Evolutionary conservation across 2,797 vertebrate species (phyloP).

Genomic region (Cynodonichthys magdalenae): DNA sequence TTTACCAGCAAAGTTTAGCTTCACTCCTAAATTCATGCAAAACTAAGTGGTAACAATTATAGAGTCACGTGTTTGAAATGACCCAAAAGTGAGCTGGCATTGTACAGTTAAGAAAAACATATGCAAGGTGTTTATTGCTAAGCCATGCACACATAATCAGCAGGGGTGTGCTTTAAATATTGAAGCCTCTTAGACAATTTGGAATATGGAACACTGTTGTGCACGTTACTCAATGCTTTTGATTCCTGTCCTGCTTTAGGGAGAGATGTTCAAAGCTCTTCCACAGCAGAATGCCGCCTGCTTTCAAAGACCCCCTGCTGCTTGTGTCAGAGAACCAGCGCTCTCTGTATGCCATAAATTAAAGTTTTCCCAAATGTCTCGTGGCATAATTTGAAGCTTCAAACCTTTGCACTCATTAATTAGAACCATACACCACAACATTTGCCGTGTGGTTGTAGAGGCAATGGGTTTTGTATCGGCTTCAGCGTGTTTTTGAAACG

Average conservation of each 20-base stretch:
- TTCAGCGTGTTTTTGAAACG: constrained; percentile 6
- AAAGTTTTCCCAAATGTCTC: constrained; percentile 91
- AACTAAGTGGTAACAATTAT: background rate
- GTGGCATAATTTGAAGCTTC: constrained; percentile 87
- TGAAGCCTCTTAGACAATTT: constrained; percentile 85
- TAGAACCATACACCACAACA: constrained; percentile 83
- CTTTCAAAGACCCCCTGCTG: constrained; percentile 95
- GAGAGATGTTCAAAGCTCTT: constrained; percentile 94
- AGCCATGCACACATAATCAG: constrained; percentile 44
- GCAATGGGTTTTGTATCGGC: constrained; percentile 50
- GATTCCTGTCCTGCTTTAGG: constrained; percentile 93
- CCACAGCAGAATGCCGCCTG: constrained; percentile 87
- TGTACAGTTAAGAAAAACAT: constrained; percentile 1
- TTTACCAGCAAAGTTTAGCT: constrained; percentile 40
- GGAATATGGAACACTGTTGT: constrained; percentile 82
- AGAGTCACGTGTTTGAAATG: constrained; percentile 12
- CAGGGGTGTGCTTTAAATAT: constrained; percentile 79
- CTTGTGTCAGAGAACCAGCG: constrained; percentile 94
- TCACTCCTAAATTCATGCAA: constrained; percentile 17
- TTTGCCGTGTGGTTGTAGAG: constrained; percentile 82
- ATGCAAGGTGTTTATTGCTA: constrained; percentile 32
- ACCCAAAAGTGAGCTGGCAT: constrained; percentile 7
- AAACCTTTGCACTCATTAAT: constrained; percentile 85
- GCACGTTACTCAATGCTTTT: constrained; percentile 94
- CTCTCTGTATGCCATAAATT: constrained; percentile 95